phyloP scores from a whole-genome alignment of 2,113 vertebrate species.

The Limnothrissa miodon region DNA sequence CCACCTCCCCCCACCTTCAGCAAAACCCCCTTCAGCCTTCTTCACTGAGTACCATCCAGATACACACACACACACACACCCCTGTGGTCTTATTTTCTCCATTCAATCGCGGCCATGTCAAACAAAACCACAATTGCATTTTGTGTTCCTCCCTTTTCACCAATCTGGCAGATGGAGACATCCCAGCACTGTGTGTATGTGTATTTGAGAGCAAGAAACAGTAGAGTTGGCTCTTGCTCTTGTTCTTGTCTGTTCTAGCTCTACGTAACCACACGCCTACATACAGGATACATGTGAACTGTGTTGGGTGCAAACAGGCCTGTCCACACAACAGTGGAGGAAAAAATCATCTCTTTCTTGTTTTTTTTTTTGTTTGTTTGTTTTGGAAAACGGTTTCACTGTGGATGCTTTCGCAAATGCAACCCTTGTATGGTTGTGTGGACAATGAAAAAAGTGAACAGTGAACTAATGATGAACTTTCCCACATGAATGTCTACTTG shows the following conservation, averaged over 20 bases:
- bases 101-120: conserved; percentile 1
- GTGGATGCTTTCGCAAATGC: no score
- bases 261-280: not conserved
- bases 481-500: no score
- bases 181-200: conserved; percentile 10
- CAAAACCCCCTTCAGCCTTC: not conserved
- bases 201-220: not conserved
- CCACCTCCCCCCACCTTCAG: conserved; percentile 24
- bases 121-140: conserved; percentile 23
- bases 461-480: no score
- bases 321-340: no score
- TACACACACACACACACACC: conserved; percentile 19
- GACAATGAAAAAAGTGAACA: no score
- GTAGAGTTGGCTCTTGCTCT: not conserved
- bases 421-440: no score
- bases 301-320: no score
- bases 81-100: conserved; percentile 20
- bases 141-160: conserved; percentile 21
- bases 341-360: no score
- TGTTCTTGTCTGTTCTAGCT: not conserved
- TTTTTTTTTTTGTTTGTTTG: no score
- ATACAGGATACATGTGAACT: not conserved
- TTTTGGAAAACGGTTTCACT: no score
- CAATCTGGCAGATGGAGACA: conserved; percentile 31
- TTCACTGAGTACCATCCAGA: not conserved